These are phyloP conservation scores for Rachycentron canadum DNA, from an alignment of 2,797 vertebrate species.

Conservation along the genomic window DNA sequence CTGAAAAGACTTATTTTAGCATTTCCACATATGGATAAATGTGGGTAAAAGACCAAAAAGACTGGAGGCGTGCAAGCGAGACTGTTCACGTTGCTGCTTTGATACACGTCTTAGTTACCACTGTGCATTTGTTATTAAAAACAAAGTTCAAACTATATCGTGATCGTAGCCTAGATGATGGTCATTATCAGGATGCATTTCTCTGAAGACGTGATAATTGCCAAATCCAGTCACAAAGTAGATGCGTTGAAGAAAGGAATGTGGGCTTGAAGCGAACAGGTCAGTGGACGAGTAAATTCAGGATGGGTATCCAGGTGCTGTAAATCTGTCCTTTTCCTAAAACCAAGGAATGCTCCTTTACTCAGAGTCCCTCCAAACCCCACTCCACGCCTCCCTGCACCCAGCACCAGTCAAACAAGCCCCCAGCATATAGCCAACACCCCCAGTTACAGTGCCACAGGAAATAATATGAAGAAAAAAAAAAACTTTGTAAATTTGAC, in stretches of 20 bases:
- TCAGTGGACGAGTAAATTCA: conserved; percentile 40
- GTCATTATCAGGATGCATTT: conserved; percentile 7
- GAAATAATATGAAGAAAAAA: conserved; percentile 19
- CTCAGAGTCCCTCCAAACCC: conserved; percentile 20
- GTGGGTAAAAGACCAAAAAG: background rate
- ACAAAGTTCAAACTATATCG: conserved; percentile 23
- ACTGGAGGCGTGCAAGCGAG: background rate
- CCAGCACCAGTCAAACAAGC: conserved; percentile 57
- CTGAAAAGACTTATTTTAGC: background rate
- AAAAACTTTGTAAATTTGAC: conserved; percentile 56
- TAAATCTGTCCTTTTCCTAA: conserved; percentile 49
- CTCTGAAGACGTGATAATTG: background rate
- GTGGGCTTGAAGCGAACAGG: background rate
- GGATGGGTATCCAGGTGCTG: conserved; percentile 58
- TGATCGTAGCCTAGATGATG: background rate
- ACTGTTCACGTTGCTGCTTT: conserved; percentile 1
- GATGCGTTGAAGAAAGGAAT: background rate
- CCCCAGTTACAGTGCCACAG: conserved; percentile 51
- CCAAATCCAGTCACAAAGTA: background rate
- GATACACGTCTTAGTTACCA: conserved; percentile 2
- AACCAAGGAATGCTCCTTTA: conserved; percentile 56
- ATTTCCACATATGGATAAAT: conserved; percentile 3
- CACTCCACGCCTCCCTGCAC: conserved; percentile 3
- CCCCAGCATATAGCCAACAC: conserved; percentile 15
- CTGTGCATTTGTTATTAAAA: conserved; percentile 21